Percentiles rank a stretch among this genome's conserved stretches.
Evolutionary conservation across 2,797 vertebrate species (phyloP).

Genomic region (Cirrhinus mrigala): DNA sequence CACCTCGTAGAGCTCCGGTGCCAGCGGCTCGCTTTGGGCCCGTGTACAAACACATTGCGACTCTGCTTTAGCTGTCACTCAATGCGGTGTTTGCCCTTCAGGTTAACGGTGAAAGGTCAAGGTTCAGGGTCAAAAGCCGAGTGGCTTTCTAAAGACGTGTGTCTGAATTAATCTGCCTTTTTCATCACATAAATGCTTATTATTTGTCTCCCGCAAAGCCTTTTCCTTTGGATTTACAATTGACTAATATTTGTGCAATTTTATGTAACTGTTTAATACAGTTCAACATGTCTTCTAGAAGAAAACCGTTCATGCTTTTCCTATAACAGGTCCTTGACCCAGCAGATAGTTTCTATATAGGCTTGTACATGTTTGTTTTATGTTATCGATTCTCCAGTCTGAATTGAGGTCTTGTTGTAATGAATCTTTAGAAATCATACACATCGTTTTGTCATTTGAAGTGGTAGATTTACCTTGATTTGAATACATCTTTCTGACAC

Average conservation of each 20-base stretch:
- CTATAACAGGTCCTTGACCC: neutral
- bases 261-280: neutral
- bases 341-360: neutral
- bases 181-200: slow-evolving; percentile 19
- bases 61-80: slow-evolving; percentile 77
- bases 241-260: neutral
- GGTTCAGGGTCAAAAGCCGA: slow-evolving; percentile 82
- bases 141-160: slow-evolving; percentile 75
- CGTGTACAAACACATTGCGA: neutral
- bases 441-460: neutral
- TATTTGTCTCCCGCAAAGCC: neutral
- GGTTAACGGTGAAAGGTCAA: slow-evolving; percentile 82
- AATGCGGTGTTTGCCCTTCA: slow-evolving; percentile 79
- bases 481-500: neutral
- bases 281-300: neutral
- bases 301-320: neutral
- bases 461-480: neutral
- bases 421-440: neutral
- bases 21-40: neutral
- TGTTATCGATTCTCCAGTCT: neutral
- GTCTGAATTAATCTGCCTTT: slow-evolving; percentile 56
- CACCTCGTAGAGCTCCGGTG: slow-evolving; percentile 14
- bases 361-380: neutral
- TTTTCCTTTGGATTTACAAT: neutral
- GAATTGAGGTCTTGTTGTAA: neutral